Conservation (phyloP, 2,888 invertebrate species). For the Epistrophella euchroma region DNA sequence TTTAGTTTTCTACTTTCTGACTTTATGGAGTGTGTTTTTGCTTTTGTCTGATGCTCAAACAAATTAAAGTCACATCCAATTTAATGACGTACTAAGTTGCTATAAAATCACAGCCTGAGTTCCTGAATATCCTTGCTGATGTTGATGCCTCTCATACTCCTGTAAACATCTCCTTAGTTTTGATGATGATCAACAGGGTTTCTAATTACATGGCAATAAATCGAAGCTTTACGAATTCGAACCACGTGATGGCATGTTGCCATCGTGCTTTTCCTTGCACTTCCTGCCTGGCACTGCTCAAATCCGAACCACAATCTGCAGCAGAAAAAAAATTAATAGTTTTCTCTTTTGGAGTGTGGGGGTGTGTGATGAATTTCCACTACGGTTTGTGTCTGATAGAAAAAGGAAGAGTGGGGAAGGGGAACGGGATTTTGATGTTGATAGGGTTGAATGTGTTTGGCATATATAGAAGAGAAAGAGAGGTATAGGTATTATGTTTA, state of each 20-base stretch:
- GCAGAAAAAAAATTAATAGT: slow-evolving; percentile 39
- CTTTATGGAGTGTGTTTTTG: slow-evolving; percentile 38
- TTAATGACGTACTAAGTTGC: slow-evolving; percentile 71
- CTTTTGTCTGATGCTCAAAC: slow-evolving; percentile 63
- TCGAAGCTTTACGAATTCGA: slow-evolving; percentile 72
- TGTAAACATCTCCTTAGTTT: not conserved
- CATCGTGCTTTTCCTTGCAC: slow-evolving; percentile 34
- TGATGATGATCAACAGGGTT: slow-evolving; percentile 71
- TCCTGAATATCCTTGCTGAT: slow-evolving; percentile 15
- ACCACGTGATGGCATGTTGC: slow-evolving; percentile 73
- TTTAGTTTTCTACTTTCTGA: not conserved
- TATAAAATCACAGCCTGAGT: slow-evolving; percentile 65
- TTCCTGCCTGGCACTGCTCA: slow-evolving; percentile 23
- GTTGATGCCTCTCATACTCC: not conserved
- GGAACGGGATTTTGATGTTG: not conserved
- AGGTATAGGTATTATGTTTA: slow-evolving; percentile 16
- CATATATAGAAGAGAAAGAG: not conserved
- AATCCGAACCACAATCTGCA: slow-evolving; percentile 61
- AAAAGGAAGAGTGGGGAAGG: not conserved
- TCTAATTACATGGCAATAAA: slow-evolving; percentile 74
- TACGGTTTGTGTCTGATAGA: not conserved
- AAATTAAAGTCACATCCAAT: slow-evolving; percentile 71
- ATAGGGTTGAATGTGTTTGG: slow-evolving; percentile 40
- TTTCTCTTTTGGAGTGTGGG: not conserved
- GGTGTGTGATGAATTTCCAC: slow-evolving; percentile 56